These are phyloP conservation scores for Callinectes sapidus DNA, from an alignment of 2,888 invertebrate genomes.

Conservation along the genomic window DNA sequence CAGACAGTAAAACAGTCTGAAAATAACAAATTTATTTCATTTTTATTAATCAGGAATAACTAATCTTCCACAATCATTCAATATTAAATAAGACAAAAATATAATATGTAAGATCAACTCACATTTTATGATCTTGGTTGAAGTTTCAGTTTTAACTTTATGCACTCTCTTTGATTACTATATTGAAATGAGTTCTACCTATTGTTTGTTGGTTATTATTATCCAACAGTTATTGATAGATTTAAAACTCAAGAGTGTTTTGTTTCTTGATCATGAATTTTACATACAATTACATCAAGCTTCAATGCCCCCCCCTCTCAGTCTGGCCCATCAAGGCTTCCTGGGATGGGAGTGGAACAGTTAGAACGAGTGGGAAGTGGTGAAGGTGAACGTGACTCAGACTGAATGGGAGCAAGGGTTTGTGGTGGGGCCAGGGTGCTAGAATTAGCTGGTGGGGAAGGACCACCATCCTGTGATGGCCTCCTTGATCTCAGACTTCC, in stretches of 20 bases:
- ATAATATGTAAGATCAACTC: too few relatives aligned
- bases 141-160: too few relatives aligned
- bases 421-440: background rate
- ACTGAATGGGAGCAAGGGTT: background rate
- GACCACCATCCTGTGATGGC: background rate
- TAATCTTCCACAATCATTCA: too few relatives aligned
- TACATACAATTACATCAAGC: background rate
- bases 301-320: too few relatives aligned
- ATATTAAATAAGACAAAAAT: too few relatives aligned
- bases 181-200: background rate
- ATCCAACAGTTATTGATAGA: too few relatives aligned
- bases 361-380: background rate
- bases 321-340: slow-evolving; percentile 3
- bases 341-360: background rate
- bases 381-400: slow-evolving; percentile 5
- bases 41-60: too few relatives aligned
- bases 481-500: background rate
- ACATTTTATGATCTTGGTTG: too few relatives aligned
- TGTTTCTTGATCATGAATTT: background rate
- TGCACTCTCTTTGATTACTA: background rate
- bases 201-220: too few relatives aligned
- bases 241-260: background rate
- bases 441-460: background rate
- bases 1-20: too few relatives aligned
- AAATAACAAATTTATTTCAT: too few relatives aligned